These are phyloP conservation scores for Planococcus citri DNA, from an alignment of 1,140 invertebrate genomes.

Conservation along the genomic window DNA sequence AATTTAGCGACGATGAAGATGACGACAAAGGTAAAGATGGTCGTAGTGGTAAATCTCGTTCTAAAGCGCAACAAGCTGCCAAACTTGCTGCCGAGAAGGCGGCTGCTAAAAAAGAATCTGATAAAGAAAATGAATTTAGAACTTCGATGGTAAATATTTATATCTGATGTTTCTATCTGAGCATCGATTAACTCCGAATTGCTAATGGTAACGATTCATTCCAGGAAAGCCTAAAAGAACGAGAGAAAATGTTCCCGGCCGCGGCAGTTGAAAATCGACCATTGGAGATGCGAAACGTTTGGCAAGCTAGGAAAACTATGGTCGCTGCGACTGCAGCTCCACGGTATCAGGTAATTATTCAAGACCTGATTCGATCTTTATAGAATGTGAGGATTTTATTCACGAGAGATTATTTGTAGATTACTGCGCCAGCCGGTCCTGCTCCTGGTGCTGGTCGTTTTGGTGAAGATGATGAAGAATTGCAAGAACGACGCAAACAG, in stretches of 20 bases:
- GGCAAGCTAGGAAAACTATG: not conserved
- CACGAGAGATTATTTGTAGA: too few relatives aligned
- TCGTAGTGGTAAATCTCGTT: conserved; percentile 28
- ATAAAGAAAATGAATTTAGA: conserved; percentile 13
- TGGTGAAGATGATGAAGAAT: conserved; percentile 59
- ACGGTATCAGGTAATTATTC: not conserved
- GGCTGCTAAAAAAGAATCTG: conserved; percentile 10
- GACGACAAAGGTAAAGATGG: conserved; percentile 31
- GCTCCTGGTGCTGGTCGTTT: not conserved
- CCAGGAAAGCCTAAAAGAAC: not conserved
- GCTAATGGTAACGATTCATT: not conserved
- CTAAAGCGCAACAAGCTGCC: conserved; percentile 18
- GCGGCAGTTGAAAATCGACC: too few relatives aligned
- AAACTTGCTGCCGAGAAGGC: conserved; percentile 22
- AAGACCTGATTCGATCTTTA: too few relatives aligned
- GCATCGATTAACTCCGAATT: too few relatives aligned
- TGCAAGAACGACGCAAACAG: conserved; percentile 52
- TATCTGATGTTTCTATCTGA: too few relatives aligned
- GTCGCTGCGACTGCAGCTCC: not conserved
- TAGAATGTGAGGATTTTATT: too few relatives aligned
- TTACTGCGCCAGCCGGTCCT: too few relatives aligned
- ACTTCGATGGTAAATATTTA: not conserved
- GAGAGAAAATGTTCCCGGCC: not conserved
- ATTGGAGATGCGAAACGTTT: not conserved
- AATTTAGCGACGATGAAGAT: conserved; percentile 83